Conservation (phyloP, 2,113 vertebrate species). For the Catharus bicknelli region DNA sequence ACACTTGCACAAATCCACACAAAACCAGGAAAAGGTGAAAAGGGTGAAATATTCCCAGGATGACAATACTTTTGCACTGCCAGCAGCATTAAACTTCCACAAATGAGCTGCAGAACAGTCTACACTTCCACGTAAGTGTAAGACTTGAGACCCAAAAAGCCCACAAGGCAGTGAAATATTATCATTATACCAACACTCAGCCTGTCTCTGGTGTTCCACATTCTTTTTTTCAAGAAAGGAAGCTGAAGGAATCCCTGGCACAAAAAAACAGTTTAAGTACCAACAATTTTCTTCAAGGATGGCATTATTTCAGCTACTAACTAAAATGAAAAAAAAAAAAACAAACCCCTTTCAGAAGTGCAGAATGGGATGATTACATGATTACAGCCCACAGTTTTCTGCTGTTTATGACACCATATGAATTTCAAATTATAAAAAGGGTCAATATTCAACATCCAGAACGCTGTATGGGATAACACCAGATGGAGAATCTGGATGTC, state of each 20-base stretch:
- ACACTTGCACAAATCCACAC: background rate
- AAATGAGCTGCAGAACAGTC: background rate
- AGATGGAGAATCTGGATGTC: background rate
- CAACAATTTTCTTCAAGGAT: background rate
- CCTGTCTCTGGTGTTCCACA: background rate
- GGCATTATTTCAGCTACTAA: background rate
- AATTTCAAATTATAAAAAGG: background rate
- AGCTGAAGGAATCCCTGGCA: background rate
- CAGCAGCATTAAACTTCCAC: background rate
- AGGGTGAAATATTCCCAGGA: background rate
- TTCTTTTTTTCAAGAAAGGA: background rate
- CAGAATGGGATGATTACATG: background rate
- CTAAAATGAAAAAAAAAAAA: background rate
- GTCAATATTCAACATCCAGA: background rate
- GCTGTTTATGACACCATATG: background rate
- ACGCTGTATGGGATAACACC: background rate
- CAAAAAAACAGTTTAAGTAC: background rate
- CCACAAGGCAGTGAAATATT: background rate
- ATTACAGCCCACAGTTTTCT: background rate
- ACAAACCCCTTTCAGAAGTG: background rate
- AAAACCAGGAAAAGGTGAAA: slow-evolving; percentile 16
- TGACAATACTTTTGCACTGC: background rate
- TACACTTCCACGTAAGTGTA: background rate
- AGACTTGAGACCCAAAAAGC: background rate
- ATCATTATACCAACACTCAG: background rate